phyloP scores from a whole-genome alignment of 2,888 invertebrate species.

The Athripsodes cinereus region DNA sequence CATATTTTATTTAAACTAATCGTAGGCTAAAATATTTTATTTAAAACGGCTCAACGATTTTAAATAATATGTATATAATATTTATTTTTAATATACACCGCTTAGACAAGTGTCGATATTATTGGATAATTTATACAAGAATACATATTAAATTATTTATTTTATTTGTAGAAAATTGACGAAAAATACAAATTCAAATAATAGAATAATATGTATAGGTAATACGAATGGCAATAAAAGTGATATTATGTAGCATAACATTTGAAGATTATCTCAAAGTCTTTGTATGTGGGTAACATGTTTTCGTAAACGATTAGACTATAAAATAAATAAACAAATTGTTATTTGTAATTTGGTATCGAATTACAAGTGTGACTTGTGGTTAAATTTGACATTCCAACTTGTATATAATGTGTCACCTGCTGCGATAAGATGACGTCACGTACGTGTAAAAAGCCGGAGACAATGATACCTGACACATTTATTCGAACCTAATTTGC shows the following conservation, averaged over 20 bases:
- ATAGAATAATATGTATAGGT: background rate
- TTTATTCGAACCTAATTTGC: background rate
- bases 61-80: background rate
- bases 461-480: background rate
- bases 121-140: background rate
- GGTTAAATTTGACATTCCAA: background rate
- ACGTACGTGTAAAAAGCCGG: background rate
- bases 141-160: constrained; percentile 1
- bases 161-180: background rate
- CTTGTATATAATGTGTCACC: background rate
- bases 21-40: too few relatives aligned
- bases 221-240: background rate
- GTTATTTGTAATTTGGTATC: background rate
- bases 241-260: background rate
- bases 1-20: background rate
- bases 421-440: background rate
- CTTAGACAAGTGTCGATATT: background rate
- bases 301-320: too few relatives aligned
- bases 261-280: too few relatives aligned
- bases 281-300: background rate
- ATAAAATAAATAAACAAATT: constrained; percentile 1
- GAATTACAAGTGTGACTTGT: background rate
- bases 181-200: background rate
- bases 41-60: too few relatives aligned
- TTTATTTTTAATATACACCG: background rate